Evolutionary conservation across 2,888 invertebrate genomes (phyloP), one percentile per base, ranked within the genome.

Genomic region (Clanis bilineata): DNA sequence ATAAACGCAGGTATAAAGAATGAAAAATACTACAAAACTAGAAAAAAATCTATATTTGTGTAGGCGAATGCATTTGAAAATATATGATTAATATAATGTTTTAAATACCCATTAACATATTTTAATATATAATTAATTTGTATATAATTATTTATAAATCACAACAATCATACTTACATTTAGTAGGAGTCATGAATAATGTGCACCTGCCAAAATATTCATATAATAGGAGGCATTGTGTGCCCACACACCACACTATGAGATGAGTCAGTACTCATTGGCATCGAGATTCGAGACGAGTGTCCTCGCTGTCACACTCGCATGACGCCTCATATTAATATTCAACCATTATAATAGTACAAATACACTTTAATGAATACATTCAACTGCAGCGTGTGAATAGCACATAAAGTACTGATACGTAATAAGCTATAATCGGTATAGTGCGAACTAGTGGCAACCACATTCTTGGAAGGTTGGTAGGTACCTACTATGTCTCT

Each of bases 241-340:
- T 59, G 58, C 72, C 74, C 71, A 72, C 69, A 59, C 43, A 71
- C 74, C 71, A 72, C 69, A 59, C 43, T 21, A 43, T 44, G 45
- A 58, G 66, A 69, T 72, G 73, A 74, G 67, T 74, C 74, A 72
- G 64, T 45, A 74, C 67, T 74, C 74, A 72, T 63, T 45, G 10
- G 38, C 44, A 12, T 56, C 36, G 38, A 45, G 25, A 59, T 56
- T 56, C 36, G 38, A 45, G 25, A 59, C 45, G 36, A 59, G 56
- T 23, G 43, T 56, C 64, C 64, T 72, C 59, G 69, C 73, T 74
- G 73, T 62, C 71, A 73, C 65, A 71, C 62, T 71, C 67, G 56
- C 56, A 45, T 59, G n/a, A 15, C 67, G 56, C 56, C 45, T 59
- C 21, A 15, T 55, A 28, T 44, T 55, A 55, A 22, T 59, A 55